A percentile compares a stretch with the other conserved stretches of the same genome.
Conservation (phyloP, 2,113 vertebrate species). For the Stomatorhinus ivindoensis region DNA sequence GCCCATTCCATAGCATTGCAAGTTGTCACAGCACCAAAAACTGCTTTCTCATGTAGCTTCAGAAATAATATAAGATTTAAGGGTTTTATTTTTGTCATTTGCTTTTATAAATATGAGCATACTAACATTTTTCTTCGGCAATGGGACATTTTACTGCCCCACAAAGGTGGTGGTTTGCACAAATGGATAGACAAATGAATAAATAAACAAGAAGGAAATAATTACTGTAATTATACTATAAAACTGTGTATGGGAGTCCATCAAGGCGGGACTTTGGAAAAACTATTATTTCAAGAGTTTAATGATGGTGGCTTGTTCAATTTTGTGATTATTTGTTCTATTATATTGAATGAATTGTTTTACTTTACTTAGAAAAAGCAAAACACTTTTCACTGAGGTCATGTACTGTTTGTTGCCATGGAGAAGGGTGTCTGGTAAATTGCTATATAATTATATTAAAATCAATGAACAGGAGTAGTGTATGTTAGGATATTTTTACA, state of each 20-base stretch:
- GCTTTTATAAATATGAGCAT: constrained; percentile 4
- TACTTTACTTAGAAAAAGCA: constrained; percentile 1
- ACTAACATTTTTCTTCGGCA: not conserved
- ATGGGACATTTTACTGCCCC: constrained; percentile 1
- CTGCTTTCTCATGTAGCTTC: not conserved
- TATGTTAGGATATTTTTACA: not conserved
- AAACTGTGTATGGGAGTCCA: constrained; percentile 6
- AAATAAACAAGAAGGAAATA: constrained; percentile 14
- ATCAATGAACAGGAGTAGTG: not conserved
- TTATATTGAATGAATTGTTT: not conserved
- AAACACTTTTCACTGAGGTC: not conserved
- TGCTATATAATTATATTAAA: not conserved
- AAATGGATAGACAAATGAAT: constrained; percentile 15
- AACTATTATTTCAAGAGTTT: constrained; percentile 12
- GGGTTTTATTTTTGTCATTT: not conserved
- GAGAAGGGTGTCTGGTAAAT: not conserved
- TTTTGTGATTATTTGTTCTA: constrained; percentile 11
- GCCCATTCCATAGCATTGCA: not conserved
- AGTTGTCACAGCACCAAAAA: not conserved
- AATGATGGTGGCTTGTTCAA: constrained; percentile 3
- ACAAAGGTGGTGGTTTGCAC: not conserved
- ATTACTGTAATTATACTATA: constrained; percentile 18
- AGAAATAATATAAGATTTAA: constrained; percentile 1
- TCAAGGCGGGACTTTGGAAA: not conserved
- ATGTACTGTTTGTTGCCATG: not conserved